Evolutionary conservation across 2,113 vertebrate species (phyloP).

Genomic region (Neogale vison): DNA sequence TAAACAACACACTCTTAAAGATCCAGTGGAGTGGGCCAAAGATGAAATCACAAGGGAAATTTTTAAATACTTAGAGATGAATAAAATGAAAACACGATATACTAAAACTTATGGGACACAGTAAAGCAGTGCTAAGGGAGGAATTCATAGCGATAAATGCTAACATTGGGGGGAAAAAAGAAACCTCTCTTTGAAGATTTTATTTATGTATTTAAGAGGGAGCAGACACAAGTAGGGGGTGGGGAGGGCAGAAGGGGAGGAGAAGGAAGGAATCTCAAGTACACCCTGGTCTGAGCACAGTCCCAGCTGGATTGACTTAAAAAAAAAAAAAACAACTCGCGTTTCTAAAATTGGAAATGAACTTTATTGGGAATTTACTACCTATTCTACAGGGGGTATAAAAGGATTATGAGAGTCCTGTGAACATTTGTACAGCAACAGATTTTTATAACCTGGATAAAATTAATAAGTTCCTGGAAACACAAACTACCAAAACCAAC

Average conservation of each 20-base stretch:
- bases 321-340: background rate
- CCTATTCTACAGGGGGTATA: background rate
- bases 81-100: background rate
- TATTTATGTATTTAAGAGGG: background rate
- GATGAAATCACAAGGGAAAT: background rate
- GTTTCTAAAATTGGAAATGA: background rate
- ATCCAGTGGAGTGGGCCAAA: background rate
- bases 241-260: background rate
- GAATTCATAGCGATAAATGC: rapidly evolving
- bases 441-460: background rate
- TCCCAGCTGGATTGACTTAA: background rate
- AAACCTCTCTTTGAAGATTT: background rate
- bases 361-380: background rate
- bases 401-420: background rate
- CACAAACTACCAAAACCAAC: background rate
- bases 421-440: background rate
- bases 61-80: background rate
- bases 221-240: background rate
- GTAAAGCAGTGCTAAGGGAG: background rate
- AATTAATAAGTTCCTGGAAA: background rate
- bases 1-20: background rate
- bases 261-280: background rate
- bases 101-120: background rate
- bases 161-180: background rate
- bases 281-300: background rate